Evolutionary conservation across 2,888 invertebrate species (phyloP), one percentile per base, ranked within the genome.

Genomic region (Notodonta ziczac): DNA sequence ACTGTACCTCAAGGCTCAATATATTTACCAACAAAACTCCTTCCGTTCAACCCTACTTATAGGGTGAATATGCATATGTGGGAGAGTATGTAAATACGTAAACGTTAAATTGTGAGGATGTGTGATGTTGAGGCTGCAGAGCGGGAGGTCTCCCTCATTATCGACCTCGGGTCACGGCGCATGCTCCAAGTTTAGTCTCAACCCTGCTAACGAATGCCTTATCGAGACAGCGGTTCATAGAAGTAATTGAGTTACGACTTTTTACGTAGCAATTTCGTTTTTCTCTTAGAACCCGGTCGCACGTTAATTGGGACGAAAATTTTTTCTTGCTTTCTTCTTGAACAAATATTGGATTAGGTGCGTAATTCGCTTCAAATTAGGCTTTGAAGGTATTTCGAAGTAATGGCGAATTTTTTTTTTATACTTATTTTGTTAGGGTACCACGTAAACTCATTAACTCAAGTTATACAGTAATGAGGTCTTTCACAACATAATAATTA

Each of bases 81-180:
- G 83, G 83, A 81, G 78, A 84, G 89, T 93, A 93, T 93, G 92
- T 93, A 93, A 92, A 93, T 91, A 93, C 88, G 90, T 88, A 85
- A 86, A 87, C 85, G 91, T 88, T 91, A 91, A 91, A 89, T 88
- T 90, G 88, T 91, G 83, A 83, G 92, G 90, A 91, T 93, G 93
- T 93, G 93, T 92, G 92, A 91, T 90, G 92, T 86, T 88, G 86
- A 82, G 86, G 84, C 84, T 89, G 78, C 85, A 84, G 89, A 90
- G 91, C 82, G 91, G 90, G 93, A 91, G 90, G 90, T 87, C 88
- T 81, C 83, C 82, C 91, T 94, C 94, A 94, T 94, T 94, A 94
- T 94, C 94, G 94, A 94, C 94, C 94, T 92, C 84, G 82, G 94
- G 94, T 94, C 94, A 91, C 84, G 84, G 94, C 94, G 94, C 94